A percentile compares a stretch with the other conserved stretches of the same genome.
These are phyloP conservation scores for Stictocephala bisonia DNA, from an alignment of 2,888 invertebrate species.

Conservation along the genomic window DNA sequence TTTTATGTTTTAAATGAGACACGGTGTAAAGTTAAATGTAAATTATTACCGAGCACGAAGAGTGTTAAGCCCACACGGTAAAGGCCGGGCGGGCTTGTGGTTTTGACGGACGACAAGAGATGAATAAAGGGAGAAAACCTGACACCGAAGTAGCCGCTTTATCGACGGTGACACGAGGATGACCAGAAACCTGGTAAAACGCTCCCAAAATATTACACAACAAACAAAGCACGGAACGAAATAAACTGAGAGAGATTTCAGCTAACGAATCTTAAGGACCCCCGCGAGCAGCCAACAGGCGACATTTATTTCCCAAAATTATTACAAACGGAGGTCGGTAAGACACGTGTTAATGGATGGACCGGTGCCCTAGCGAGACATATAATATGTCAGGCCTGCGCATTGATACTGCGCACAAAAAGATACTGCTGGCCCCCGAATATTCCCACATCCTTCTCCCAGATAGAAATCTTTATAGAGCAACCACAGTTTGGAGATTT, in stretches of 20 bases:
- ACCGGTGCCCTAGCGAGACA: not conserved
- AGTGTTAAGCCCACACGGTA: too few relatives aligned
- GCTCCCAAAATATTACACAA: slow-evolving; percentile 28
- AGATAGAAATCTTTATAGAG: slow-evolving; percentile 30
- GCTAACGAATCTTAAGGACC: slow-evolving; percentile 18
- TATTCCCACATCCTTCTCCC: slow-evolving; percentile 31
- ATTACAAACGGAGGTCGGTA: slow-evolving; percentile 34
- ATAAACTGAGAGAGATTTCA: slow-evolving; percentile 17
- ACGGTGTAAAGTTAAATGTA: too few relatives aligned
- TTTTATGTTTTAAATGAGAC: too few relatives aligned
- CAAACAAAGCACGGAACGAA: slow-evolving; percentile 12
- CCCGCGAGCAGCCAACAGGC: not conserved
- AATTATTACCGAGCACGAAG: too few relatives aligned
- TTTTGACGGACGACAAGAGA: too few relatives aligned
- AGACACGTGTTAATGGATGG: slow-evolving; percentile 29
- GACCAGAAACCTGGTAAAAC: too few relatives aligned
- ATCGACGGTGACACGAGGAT: too few relatives aligned
- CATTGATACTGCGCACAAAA: not conserved
- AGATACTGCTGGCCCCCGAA: not conserved
- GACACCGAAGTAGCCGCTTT: too few relatives aligned
- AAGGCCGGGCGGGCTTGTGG: too few relatives aligned
- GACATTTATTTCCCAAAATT: slow-evolving; percentile 33
- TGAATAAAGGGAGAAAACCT: too few relatives aligned
- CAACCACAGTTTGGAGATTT: slow-evolving; percentile 11
- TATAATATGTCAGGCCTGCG: slow-evolving; percentile 4